Evolutionary conservation across 2,888 invertebrate species (phyloP), one percentile per base, ranked within the genome.

Genomic region (Synanthedon andrenaeformis): DNA sequence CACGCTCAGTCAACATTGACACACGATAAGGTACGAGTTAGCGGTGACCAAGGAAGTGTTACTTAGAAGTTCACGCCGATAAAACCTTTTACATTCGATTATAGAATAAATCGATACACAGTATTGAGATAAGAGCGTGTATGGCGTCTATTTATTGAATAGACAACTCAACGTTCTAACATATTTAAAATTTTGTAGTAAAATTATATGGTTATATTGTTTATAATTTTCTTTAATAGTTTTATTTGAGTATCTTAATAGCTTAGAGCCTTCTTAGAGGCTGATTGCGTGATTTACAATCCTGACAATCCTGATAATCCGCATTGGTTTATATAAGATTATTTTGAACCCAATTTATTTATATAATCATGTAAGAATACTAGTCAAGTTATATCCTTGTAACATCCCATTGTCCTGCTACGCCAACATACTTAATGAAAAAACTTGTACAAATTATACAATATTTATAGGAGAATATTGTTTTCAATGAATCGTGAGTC

Each of bases 1-100:
- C 81, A 87, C 86, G 80, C 79, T 76, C 62, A 51, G 69, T 79
- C 74, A 86, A 87, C 84, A 85, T 87, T 86, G 70, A 80, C 66
- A 59, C 56, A 65, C 79, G 82, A 85, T 84, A 81, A 54, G 60
- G 56, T 60, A 59, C 66, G 63, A 67, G 67, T 66, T 63, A 64
- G 65, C 62, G 65, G 66, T 65, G 67, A 62, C 61, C 65, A 59
- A 75, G 78, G 80, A 78, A 78, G 79, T 79, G 68, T 75, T 85
- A 82, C 82, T 78, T 59, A 76, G 85, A 82, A 83, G 76, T 79
- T 76, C 77, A 70, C 76, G 71, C 69, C 65, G 79, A 80, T 82
- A 80, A 77, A 70, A 76, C 63, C 68, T 70, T 72, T 76, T 67
- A 71, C 68, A 62, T 71, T 71, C 63, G 69, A 71, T 75, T 74